A percentile compares a stretch with the other conserved stretches of the same genome.
These are phyloP conservation scores for Athene cunicularia DNA, from an alignment of 2,113 vertebrate genomes.

Conservation along the genomic window DNA sequence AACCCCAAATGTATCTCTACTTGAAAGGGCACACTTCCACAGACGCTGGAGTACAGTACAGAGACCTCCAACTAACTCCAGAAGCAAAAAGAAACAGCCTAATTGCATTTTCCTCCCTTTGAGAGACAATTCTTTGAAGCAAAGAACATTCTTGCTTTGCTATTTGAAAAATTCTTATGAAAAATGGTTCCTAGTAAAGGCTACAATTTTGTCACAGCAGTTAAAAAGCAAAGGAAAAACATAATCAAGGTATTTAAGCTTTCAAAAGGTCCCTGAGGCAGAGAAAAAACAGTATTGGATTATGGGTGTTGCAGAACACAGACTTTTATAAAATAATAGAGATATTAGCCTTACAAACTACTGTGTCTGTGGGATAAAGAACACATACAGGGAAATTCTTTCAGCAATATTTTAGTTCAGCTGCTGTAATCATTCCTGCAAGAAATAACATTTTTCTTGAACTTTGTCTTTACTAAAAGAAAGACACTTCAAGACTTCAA, in stretches of 20 bases:
- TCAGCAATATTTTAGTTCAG: background rate
- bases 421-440: background rate
- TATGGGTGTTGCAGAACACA: background rate
- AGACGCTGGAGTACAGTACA: background rate
- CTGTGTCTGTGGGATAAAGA: background rate
- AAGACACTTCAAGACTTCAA: background rate
- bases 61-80: background rate
- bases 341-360: background rate
- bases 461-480: background rate
- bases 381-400: background rate
- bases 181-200: background rate
- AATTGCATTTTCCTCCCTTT: background rate
- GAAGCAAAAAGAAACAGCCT: background rate
- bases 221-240: background rate
- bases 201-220: background rate
- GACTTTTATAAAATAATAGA: background rate
- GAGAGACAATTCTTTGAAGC: background rate
- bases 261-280: background rate
- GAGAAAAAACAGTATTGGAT: background rate
- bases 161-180: background rate
- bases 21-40: background rate
- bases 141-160: background rate
- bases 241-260: background rate
- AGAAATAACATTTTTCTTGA: background rate
- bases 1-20: background rate